These are phyloP conservation scores for Delia radicum DNA, from an alignment of 1,140 invertebrate species.

Conservation along the genomic window DNA sequence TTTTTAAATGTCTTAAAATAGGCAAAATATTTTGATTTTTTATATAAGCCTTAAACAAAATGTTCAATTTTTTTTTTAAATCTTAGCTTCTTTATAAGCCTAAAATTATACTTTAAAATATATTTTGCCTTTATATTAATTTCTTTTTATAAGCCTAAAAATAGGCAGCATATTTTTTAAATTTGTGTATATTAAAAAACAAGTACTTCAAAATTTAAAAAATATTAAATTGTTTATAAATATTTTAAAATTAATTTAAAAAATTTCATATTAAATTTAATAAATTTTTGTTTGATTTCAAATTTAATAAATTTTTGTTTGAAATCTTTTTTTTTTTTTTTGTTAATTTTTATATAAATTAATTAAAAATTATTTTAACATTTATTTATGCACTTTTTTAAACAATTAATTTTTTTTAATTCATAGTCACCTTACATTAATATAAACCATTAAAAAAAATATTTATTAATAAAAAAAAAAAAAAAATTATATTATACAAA, in stretches of 20 bases:
- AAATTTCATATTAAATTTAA: background rate
- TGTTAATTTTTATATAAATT: background rate
- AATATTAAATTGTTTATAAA: background rate
- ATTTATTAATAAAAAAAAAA: background rate
- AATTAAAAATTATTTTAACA: no score
- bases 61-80: background rate
- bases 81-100: no score
- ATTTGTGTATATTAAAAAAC: background rate
- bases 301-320: background rate
- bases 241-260: background rate
- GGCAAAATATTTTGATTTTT: no score
- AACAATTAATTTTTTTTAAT: background rate
- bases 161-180: background rate
- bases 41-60: no score
- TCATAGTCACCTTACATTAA: conserved; percentile 1
- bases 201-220: background rate
- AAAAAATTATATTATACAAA: background rate
- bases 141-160: background rate
- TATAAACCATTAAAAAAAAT: background rate
- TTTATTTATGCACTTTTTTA: background rate
- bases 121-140: no score
- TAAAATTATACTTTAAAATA: background rate
- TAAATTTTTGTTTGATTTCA: background rate
- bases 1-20: background rate
- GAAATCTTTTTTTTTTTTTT: background rate